Evolutionary conservation across 2,797 vertebrate genomes (phyloP), one percentile per base, ranked within the genome.

Genomic region (Limnodromus scolopaceus): DNA sequence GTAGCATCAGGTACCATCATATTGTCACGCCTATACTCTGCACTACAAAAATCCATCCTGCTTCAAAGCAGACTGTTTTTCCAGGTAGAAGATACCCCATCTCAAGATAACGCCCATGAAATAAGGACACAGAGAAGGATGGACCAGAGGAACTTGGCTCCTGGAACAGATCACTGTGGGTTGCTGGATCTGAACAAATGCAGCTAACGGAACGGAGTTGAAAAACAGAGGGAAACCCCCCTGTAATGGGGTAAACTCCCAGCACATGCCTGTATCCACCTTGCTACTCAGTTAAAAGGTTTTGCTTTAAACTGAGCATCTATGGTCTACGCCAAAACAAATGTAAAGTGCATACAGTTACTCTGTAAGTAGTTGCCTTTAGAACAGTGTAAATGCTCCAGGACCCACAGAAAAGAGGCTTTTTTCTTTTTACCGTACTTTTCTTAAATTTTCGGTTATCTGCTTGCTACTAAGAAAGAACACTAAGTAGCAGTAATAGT

Each of bases 341-440:
- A 46, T 0, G 0, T 1, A 48, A 13, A 41, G 6, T 12, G 19
- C 10, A 30, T 3, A 12, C 13, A 41, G 25, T 27, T 66, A 72
- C 5, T 55, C 54, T 80, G 13, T 36, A 63, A 70, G 15, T 46
- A 8, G 9, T 20, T 89, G 38, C 9, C 19, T 58, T 49, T 8
- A 39, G 11, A 36, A 60, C 4, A 28, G 13, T 7, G 5, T 9
- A 48, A 93, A 65, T 24, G 7, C 14, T 61, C 3, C 13, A 16
- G 28, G 13, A 49, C 12, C 10, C 16, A 16, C 13, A 71, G 23
- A 48, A 46, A 51, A 83, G 3, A n/a, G 4, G 6, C 2, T 41
- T 65, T 28, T 55, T 8, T 1, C 18, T 49, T 18, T 41, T 38
- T 34, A 22, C 5, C 28, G 48, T 57, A 32, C 9, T 32, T 64